These are phyloP conservation scores for Penaeus chinensis DNA, from an alignment of 1,140 invertebrate species.

Conservation along the genomic window DNA sequence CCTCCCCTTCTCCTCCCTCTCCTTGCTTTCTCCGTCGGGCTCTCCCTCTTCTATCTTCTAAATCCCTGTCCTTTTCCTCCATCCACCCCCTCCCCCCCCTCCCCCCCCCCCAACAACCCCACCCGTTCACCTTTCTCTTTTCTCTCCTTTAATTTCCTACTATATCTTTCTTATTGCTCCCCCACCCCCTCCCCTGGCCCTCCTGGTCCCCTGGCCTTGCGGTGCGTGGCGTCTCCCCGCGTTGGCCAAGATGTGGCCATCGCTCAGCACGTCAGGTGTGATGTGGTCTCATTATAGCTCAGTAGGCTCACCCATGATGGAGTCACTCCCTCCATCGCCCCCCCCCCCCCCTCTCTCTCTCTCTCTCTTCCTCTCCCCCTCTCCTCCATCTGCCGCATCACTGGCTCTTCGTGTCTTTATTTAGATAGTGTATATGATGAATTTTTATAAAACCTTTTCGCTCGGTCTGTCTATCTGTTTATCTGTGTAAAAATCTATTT, in stretches of 20 bases:
- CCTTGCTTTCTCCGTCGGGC: background rate
- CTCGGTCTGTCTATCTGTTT: no score
- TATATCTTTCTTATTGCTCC: background rate
- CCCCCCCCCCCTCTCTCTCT: background rate
- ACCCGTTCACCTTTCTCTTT: background rate
- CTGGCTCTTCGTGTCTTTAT: no score
- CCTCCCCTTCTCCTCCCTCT: background rate
- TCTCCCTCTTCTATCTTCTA: background rate
- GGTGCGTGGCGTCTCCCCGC: constrained; percentile 3
- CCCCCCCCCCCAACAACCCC: background rate
- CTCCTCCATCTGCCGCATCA: no score
- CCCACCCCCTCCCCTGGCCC: background rate
- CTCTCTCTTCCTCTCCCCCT: background rate
- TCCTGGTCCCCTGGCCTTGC: no score
- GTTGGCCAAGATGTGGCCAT: constrained; percentile 46
- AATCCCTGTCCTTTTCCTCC: background rate
- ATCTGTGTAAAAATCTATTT: no score
- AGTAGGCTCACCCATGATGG: constrained; percentile 50
- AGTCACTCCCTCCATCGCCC: background rate
- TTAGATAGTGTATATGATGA: no score
- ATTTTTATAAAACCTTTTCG: no score
- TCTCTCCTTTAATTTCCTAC: background rate
- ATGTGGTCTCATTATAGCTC: constrained; percentile 53
- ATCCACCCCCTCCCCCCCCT: no score
- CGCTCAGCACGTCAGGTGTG: constrained; percentile 46